Evolutionary conservation across 1,140 invertebrate genomes (phyloP).

Genomic region (Drosophila insularis): DNA sequence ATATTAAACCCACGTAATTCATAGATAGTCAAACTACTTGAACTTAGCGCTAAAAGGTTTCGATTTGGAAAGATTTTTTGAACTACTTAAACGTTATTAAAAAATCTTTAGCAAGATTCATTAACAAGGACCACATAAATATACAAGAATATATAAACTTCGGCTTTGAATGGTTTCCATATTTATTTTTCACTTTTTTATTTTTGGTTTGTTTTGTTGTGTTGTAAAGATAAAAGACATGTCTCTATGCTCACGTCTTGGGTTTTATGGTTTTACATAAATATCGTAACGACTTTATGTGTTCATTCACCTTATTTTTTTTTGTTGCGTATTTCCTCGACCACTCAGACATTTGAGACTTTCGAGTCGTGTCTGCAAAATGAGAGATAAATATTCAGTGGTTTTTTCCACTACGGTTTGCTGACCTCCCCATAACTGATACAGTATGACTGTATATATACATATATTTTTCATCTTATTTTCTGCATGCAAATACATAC

Average conservation of each 20-base stretch:
- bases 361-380: slow-evolving; percentile 12
- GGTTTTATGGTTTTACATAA: slow-evolving; percentile 48
- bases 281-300: slow-evolving; percentile 30
- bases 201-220: not conserved
- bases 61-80: no score
- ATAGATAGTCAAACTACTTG: no score
- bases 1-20: no score
- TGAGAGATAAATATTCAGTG: slow-evolving; percentile 17
- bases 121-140: no score
- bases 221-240: not conserved
- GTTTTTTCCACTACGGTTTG: slow-evolving; percentile 2
- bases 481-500: slow-evolving; percentile 26
- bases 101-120: no score
- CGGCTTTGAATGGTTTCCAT: not conserved
- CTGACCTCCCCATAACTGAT: slow-evolving; percentile 15
- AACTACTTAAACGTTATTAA: no score
- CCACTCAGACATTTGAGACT: slow-evolving; percentile 10
- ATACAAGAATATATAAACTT: slow-evolving; percentile 6
- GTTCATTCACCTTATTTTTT: slow-evolving; percentile 8
- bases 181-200: not conserved
- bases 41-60: no score
- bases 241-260: slow-evolving; percentile 39
- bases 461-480: no score
- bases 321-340: not conserved
- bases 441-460: not conserved